Evolutionary conservation across 2,113 vertebrate species (phyloP).

Genomic region (Silurus glanis): DNA sequence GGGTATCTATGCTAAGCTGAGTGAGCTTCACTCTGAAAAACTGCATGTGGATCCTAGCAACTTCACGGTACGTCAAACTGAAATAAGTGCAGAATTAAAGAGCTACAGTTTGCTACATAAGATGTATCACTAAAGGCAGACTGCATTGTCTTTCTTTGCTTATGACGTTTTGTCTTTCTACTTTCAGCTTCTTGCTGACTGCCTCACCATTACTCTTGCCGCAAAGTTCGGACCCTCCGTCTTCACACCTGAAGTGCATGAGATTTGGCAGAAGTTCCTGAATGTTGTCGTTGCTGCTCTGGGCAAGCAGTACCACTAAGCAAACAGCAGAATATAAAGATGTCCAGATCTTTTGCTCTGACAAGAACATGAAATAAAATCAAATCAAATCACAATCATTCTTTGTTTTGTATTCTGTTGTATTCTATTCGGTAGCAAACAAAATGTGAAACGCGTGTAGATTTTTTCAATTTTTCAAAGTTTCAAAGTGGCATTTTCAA

Average conservation of each 20-base stretch:
- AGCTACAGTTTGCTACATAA: neutral
- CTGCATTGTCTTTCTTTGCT: neutral
- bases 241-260: constrained; percentile 44
- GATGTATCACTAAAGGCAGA: neutral
- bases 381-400: neutral
- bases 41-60: constrained; percentile 62
- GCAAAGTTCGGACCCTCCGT: constrained; percentile 34
- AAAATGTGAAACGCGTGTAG: neutral
- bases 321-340: neutral
- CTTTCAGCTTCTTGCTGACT: constrained; percentile 46
- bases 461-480: neutral
- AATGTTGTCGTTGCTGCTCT: constrained; percentile 10
- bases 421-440: neutral
- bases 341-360: neutral
- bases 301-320: constrained; percentile 40
- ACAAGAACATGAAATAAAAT: constrained; percentile 7
- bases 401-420: neutral
- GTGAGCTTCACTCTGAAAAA: constrained; percentile 58
- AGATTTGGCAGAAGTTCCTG: constrained; percentile 54
- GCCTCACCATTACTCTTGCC: constrained; percentile 43
- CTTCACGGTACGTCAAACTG: constrained; percentile 53
- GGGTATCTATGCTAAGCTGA: constrained; percentile 35
- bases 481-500: neutral
- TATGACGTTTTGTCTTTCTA: neutral
- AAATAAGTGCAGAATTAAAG: neutral